Conservation (phyloP, 2,113 vertebrate genomes). For the Oncorhynchus keta region DNA sequence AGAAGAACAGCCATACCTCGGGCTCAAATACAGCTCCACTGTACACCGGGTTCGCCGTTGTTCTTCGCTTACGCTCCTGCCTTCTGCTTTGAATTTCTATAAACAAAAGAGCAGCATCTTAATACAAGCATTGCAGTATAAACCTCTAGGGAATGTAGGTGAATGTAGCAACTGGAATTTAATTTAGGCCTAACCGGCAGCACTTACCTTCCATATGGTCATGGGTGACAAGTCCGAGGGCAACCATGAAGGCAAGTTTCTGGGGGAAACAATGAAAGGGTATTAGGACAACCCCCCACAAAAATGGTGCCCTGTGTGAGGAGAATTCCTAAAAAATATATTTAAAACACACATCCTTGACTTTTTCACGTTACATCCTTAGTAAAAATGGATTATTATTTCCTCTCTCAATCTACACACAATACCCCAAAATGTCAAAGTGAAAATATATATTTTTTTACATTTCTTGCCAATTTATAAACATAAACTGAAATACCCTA, state of each 20-base stretch:
- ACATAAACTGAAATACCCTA: too few species aligned
- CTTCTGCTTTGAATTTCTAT: conserved; percentile 98
- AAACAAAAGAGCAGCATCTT: conserved; percentile 13
- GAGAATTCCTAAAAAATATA: too few species aligned
- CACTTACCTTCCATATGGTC: conserved; percentile 93
- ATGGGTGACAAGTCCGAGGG: conserved; percentile 93
- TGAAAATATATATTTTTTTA: too few species aligned
- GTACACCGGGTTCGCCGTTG: conserved; percentile 97
- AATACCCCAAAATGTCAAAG: too few species aligned
- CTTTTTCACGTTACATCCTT: too few species aligned
- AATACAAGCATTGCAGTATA: not conserved
- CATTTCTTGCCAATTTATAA: too few species aligned
- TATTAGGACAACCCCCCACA: not conserved
- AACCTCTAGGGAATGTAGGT: not conserved
- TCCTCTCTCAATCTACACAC: too few species aligned
- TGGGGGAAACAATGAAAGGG: conserved; percentile 58
- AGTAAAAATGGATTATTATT: too few species aligned
- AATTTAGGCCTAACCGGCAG: not conserved
- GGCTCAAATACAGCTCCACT: conserved; percentile 97
- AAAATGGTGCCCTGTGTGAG: not conserved
- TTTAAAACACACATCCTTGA: too few species aligned
- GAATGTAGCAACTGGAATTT: not conserved
- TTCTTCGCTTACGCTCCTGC: conserved; percentile 96
- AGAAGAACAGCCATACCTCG: conserved; percentile 78
- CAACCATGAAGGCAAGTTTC: conserved; percentile 99